These are phyloP conservation scores for Eidolon helvum DNA, from an alignment of 2,113 vertebrate genomes.

Conservation along the genomic window DNA sequence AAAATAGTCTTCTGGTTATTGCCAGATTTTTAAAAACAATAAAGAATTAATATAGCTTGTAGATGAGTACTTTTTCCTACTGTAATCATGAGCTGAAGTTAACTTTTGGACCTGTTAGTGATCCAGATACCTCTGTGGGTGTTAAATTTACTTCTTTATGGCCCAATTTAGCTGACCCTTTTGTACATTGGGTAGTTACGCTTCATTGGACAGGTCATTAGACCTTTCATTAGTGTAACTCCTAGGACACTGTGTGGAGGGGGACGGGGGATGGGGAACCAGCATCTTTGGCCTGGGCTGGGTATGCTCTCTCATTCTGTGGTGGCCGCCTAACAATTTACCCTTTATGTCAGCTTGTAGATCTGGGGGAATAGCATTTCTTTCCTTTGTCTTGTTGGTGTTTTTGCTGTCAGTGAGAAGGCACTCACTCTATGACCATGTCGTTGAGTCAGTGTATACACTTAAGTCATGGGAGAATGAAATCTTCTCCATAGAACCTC, in stretches of 20 bases:
- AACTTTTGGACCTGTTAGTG: neutral
- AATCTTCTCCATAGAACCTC: neutral
- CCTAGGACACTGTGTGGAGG: neutral
- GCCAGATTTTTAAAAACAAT: neutral
- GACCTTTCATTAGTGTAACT: neutral
- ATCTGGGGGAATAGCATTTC: neutral
- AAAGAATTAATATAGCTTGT: neutral
- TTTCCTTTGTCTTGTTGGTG: neutral
- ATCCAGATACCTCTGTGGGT: neutral
- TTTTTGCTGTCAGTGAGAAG: neutral
- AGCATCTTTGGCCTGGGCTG: neutral
- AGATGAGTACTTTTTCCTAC: neutral
- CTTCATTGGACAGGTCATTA: slow-evolving; percentile 31
- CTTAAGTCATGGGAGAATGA: neutral
- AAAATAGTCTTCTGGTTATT: neutral
- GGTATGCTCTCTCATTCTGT: neutral
- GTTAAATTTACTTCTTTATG: slow-evolving; percentile 44
- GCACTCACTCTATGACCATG: neutral
- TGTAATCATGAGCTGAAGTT: neutral
- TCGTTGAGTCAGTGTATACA: neutral
- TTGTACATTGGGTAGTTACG: neutral
- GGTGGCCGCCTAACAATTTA: neutral
- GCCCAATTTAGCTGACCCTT: neutral
- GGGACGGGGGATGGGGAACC: neutral
- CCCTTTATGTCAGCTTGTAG: neutral